A percentile compares a stretch with the other conserved stretches of the same genome.
phyloP scores from a whole-genome alignment of 1,140 invertebrate species.

The Aphelenchoides besseyi region DNA sequence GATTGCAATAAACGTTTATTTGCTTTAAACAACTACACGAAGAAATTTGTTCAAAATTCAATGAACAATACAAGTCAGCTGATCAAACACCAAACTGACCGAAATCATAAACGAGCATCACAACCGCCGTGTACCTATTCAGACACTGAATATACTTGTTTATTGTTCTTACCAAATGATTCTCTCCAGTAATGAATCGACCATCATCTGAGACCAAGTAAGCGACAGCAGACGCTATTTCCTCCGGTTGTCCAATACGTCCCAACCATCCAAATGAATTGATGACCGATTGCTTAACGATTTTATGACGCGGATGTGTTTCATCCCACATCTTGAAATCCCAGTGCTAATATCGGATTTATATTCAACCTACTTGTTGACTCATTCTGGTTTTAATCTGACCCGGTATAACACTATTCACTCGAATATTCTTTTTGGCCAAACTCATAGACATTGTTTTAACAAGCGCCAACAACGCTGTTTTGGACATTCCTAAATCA shows the following conservation, averaged over 20 bases:
- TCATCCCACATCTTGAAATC: slow-evolving; percentile 1
- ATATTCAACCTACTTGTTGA: not conserved
- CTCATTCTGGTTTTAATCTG: slow-evolving; percentile 14
- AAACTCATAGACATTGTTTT: not conserved
- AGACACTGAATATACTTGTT: too few species aligned
- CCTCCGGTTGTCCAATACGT: not conserved
- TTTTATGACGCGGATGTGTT: not conserved
- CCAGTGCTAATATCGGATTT: not conserved
- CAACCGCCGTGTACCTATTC: not conserved
- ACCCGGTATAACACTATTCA: not conserved
- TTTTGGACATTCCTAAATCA: not conserved
- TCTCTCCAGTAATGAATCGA: not conserved
- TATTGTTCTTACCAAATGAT: too few species aligned
- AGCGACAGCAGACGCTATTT: not conserved
- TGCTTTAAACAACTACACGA: not conserved
- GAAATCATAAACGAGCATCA: not conserved
- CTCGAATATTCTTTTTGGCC: not conserved
- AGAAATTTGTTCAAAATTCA: too few species aligned
- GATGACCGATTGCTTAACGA: not conserved
- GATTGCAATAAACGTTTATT: slow-evolving; percentile 1
- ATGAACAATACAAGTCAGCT: not conserved
- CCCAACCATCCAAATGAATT: slow-evolving; percentile 1
- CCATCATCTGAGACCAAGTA: not conserved
- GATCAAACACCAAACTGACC: not conserved
- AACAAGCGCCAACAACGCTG: not conserved